Evolutionary conservation across 2,888 invertebrate genomes (phyloP), one percentile per base, ranked within the genome.

Genomic region (Drosophila peninsularis): DNA sequence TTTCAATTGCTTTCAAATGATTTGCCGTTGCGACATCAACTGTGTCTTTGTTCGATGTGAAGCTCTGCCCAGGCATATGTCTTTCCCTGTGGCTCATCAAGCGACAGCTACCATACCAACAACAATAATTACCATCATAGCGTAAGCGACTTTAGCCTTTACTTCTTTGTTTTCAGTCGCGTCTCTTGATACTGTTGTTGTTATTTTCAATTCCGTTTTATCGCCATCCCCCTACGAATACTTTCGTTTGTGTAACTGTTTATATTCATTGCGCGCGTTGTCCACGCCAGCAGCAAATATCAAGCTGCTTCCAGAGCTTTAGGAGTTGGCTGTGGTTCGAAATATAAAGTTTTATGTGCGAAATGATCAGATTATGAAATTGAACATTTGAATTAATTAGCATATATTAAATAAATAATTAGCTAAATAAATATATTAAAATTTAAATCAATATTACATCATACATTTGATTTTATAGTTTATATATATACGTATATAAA

Each of bases 1-100:
- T 62, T 68, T 88, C 84, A 85, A 85, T 88, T 85, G 76, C 76
- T 66, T 83, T 79, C 74, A 79, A 88, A 88, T 88, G 66, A 81
- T 70, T 85, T 69, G 30, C n/a, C 50, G 58, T 56, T 80, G 80
- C 76, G 76, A 82, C 71, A 78, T 74, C 60, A 60, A 80, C 70
- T 78, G 78, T 73, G 78, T 50, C 71, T 62, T 71, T 78, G 71
- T 61, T 61, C 57, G 53, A 17, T 49, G 24, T 37, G 30, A 11
- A 52, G 24, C 21, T 37, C 42, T 34, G 49, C 32, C 34, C 41
- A 17, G 30, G 24, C 4, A 24, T 24, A 24, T 3, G 27, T 39
- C 53, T 42, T 13, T 56, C 37, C 3, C 41, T 62, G 47, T 44
- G 42, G 17, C 24, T 65, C 47, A 44, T 64, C 57, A 41, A 54